Percentiles rank a stretch among this genome's conserved stretches.
Conservation (phyloP, 2,113 vertebrate genomes). For the Arvicanthis niloticus region DNA sequence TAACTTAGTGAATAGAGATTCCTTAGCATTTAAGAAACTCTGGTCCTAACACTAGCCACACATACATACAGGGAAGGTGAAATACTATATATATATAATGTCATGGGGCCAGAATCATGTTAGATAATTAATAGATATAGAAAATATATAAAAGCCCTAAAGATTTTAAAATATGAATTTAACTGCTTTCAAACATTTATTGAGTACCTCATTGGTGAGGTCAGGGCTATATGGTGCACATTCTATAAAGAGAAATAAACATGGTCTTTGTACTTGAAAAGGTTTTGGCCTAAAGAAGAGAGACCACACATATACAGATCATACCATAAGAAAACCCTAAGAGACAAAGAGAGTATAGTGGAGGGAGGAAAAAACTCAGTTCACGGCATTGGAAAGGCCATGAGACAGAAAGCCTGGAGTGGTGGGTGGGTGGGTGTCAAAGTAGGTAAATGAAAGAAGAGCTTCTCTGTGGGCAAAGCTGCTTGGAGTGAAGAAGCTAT, state of each 20-base stretch:
- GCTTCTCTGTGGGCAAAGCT: background rate
- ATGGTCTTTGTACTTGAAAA: background rate
- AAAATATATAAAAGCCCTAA: slow-evolving; percentile 13
- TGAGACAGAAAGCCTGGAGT: background rate
- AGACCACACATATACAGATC: background rate
- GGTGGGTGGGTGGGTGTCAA: too few relatives aligned
- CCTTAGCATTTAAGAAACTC: background rate
- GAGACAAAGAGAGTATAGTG: background rate
- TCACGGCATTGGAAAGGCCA: background rate
- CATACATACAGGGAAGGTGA: too few relatives aligned
- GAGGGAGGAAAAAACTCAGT: background rate
- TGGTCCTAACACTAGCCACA: background rate
- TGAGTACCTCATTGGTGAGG: background rate
- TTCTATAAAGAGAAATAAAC: background rate
- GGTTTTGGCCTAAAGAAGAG: background rate
- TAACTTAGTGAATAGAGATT: background rate
- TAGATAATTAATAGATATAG: slow-evolving; percentile 43
- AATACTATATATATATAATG: background rate
- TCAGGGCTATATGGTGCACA: background rate
- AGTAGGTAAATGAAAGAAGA: background rate
- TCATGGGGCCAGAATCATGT: background rate
- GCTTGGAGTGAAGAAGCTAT: background rate
- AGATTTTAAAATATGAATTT: slow-evolving; percentile 36
- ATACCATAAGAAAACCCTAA: background rate
- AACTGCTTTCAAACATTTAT: background rate